Base-by-base conservation (phyloP, 35 echinoderm and acorn worm species). In the Apostichopus japonicus region DNA sequence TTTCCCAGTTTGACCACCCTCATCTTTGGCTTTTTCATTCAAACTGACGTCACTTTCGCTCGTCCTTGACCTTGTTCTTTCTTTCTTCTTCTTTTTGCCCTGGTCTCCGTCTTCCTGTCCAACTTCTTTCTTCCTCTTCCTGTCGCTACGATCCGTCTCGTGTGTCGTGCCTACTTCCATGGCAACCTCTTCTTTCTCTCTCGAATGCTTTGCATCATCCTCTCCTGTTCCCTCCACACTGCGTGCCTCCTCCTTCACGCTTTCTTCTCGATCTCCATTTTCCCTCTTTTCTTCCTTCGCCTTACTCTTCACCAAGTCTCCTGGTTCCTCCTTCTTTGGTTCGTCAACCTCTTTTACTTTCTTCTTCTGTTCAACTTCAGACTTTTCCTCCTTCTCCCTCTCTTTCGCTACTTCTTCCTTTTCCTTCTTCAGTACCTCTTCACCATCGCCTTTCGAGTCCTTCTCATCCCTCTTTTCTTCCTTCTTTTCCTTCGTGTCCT, bases 331-430 rank as follows among this genome's bases (percentile, higher is more conserved):
- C 24, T 92, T 19, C 75, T 82, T 77, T 58, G 52, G 17, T 53
- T 22, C 25, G 6, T 77, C 24, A 23, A 67, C 22, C 2, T 87
- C 83, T 72, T 15, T 21, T 8, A 9, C 9, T 78, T 87, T 65
- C 55, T 57, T 83, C 72, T 72, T 53, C 65, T 86, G 10, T 54
- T 54, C 24, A 84, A 9, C 19, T 72, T 51, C 55, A 53, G 24
- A 53, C 2, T 55, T 21, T 72, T 73, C 54, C 54, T 59, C 80
- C 16, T 79, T 65, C 58, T 79, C 78, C 27, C 4, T 51, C 5
- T 71, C 63, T 56, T 80, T 90, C 76, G 1, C 19, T 56, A 44
- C 77, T 27, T 90, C 59, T 15, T 90, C 86, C 6, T 71, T 61
- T 24, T 54, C 33, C 55, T 24, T 58, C 65, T 77, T 23, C 17